Conservation (phyloP, 2,113 vertebrate genomes). For the Larimichthys polyactis region DNA sequence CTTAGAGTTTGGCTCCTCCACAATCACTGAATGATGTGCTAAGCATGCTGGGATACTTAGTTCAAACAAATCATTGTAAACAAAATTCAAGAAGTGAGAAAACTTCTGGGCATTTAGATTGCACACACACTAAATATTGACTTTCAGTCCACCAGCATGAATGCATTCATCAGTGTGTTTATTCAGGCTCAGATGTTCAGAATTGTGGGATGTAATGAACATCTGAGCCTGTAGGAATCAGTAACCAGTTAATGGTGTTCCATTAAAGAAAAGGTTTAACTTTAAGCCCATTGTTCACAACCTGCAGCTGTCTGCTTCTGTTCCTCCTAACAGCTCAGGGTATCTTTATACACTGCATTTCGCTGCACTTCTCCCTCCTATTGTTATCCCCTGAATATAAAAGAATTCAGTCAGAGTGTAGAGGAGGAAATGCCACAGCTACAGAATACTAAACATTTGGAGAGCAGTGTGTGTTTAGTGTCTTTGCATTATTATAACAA, state of each 20-base stretch:
- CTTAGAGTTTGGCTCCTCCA: too few relatives aligned
- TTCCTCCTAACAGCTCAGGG: not conserved
- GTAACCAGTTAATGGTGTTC: not conserved
- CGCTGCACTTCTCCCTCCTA: not conserved
- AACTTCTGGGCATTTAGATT: too few relatives aligned
- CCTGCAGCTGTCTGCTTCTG: not conserved
- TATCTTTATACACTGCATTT: not conserved
- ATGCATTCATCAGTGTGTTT: not conserved
- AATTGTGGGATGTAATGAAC: not conserved
- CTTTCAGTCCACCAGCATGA: too few relatives aligned
- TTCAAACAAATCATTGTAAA: too few relatives aligned
- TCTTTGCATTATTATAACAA: not conserved
- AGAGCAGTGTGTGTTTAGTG: not conserved
- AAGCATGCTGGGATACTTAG: too few relatives aligned
- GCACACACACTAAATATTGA: too few relatives aligned
- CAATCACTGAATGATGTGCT: too few relatives aligned
- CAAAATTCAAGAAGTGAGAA: too few relatives aligned
- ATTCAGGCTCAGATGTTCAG: not conserved
- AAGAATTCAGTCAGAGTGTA: not conserved
- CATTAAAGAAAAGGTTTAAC: not conserved
- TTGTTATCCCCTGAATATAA: conserved; percentile 14
- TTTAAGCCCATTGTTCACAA: not conserved
- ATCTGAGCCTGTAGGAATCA: not conserved
- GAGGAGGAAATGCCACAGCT: not conserved
- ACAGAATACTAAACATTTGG: conserved; percentile 12